phyloP scores from a whole-genome alignment of 2,113 vertebrate species.

The Gymnogyps californianus region DNA sequence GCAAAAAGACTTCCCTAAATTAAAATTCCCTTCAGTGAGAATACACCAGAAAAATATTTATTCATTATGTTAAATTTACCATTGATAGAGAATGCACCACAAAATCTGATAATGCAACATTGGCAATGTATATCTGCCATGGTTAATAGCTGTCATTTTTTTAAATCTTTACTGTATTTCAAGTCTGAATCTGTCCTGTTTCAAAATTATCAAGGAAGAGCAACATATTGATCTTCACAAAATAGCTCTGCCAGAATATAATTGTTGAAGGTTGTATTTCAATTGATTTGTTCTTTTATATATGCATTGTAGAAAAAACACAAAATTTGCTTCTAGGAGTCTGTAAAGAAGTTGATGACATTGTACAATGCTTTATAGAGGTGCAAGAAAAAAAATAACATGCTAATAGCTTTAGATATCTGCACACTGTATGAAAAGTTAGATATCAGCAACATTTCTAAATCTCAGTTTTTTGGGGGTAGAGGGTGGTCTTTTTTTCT shows the following conservation, averaged over 20 bases:
- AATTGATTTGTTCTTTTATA: neutral
- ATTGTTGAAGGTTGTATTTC: neutral
- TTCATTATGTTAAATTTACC: neutral
- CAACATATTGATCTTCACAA: neutral
- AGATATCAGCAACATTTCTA: neutral
- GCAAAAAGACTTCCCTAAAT: neutral
- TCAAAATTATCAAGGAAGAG: neutral
- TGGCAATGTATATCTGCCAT: neutral
- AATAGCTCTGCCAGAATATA: neutral
- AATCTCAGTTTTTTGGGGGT: accelerated
- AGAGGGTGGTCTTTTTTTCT: accelerated
- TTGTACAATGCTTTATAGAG: neutral
- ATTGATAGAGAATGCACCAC: neutral
- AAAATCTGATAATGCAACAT: neutral
- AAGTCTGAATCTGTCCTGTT: neutral
- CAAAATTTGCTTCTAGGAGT: neutral
- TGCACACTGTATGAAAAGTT: neutral
- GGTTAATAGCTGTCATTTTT: neutral
- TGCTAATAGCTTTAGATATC: neutral
- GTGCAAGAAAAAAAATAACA: neutral
- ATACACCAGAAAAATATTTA: neutral
- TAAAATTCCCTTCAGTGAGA: neutral
- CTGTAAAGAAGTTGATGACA: neutral
- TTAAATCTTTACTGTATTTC: neutral
- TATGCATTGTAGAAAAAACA: neutral